Evolutionary conservation across 2,888 invertebrate genomes (phyloP).

Genomic region (Alcis repandata): DNA sequence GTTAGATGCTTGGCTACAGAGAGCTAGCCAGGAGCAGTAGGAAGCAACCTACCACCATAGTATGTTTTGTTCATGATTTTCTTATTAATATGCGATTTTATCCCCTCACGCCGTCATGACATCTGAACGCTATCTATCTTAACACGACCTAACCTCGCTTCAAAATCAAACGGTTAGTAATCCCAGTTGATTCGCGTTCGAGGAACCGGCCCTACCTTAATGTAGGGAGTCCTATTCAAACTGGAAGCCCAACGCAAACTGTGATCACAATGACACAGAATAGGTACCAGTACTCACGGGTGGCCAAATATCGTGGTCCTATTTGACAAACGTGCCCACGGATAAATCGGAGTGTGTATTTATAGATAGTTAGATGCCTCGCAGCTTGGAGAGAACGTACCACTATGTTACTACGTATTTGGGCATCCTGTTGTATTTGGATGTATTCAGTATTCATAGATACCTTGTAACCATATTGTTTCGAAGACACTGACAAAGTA

Average conservation of each 20-base stretch:
- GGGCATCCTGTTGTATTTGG: too few relatives aligned
- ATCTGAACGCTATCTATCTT: too few relatives aligned
- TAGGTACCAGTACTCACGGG: background rate
- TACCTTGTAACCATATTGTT: too few relatives aligned
- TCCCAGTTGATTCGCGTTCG: background rate
- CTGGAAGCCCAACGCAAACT: conserved; percentile 3
- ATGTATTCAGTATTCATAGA: too few relatives aligned
- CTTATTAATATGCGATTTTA: too few relatives aligned
- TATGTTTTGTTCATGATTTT: too few relatives aligned
- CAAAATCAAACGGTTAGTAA: background rate
- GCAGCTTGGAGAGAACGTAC: background rate
- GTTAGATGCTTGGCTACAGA: too few relatives aligned
- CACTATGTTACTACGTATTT: background rate
- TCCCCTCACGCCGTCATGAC: too few relatives aligned
- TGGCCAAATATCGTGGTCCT: conserved; percentile 11
- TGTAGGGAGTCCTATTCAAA: conserved; percentile 17
- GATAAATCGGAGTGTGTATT: conserved; percentile 2
- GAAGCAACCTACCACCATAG: too few relatives aligned
- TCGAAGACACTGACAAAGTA: too few relatives aligned
- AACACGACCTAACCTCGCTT: too few relatives aligned
- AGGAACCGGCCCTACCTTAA: background rate
- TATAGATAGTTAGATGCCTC: background rate
- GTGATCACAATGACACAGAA: conserved; percentile 3
- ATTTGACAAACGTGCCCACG: conserved; percentile 21
- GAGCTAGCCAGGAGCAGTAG: too few relatives aligned